These are phyloP conservation scores for Falcunculus frontatus DNA, from an alignment of 2,113 vertebrate genomes.

Conservation along the genomic window DNA sequence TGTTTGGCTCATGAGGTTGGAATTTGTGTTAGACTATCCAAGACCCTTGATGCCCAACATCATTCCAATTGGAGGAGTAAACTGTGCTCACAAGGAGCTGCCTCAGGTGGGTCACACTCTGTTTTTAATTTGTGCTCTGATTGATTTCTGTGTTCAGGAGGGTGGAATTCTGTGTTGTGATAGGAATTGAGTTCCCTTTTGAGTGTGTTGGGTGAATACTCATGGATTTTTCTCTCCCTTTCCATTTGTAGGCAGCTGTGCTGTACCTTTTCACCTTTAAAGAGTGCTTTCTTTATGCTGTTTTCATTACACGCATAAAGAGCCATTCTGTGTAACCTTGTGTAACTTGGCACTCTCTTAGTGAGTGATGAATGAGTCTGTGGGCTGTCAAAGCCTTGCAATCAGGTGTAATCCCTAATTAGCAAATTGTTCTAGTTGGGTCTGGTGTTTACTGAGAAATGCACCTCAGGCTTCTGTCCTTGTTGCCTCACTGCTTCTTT, in stretches of 20 bases:
- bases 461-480: background rate
- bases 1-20: too few species aligned
- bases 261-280: rapidly evolving
- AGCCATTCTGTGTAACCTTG: rapidly evolving
- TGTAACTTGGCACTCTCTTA: background rate
- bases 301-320: rapidly evolving
- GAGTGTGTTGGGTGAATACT: rapidly evolving
- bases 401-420: background rate
- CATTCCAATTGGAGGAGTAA: too few species aligned
- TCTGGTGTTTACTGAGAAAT: background rate
- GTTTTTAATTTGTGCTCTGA: too few species aligned
- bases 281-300: background rate
- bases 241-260: too few species aligned
- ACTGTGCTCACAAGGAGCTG: conserved; percentile 41
- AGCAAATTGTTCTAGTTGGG: rapidly evolving
- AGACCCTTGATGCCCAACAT: too few species aligned
- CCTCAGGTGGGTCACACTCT: background rate
- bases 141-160: background rate
- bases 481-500: background rate
- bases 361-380: rapidly evolving
- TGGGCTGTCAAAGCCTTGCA: background rate
- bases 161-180: background rate
- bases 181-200: rapidly evolving
- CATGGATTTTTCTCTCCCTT: background rate
- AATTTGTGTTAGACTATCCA: too few species aligned